Percentiles rank a stretch among this genome's conserved stretches.
phyloP scores from a whole-genome alignment of 2,888 invertebrate species.

The Drosophila kuntzei region DNA sequence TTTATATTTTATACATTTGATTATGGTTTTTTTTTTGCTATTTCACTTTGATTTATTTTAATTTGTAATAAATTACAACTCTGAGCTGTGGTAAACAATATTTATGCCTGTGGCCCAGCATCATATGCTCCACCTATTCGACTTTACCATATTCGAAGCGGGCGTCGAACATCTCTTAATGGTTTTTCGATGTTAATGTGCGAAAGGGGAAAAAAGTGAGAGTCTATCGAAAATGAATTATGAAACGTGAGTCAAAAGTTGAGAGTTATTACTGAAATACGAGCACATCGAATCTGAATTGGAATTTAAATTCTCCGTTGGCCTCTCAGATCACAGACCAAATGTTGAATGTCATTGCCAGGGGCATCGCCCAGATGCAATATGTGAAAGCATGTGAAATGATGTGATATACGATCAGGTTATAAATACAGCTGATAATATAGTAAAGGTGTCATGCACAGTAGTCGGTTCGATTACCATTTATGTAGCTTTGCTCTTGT shows the following conservation, averaged over 20 bases:
- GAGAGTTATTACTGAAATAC: constrained; percentile 64
- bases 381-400: constrained; percentile 29
- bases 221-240: constrained; percentile 75
- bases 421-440: constrained; percentile 18
- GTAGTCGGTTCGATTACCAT: constrained; percentile 32
- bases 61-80: constrained; percentile 80
- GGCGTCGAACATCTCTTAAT: constrained; percentile 52
- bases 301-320: constrained; percentile 15
- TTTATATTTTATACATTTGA: constrained; percentile 13
- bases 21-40: constrained; percentile 32
- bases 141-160: constrained; percentile 46
- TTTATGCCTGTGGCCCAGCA: constrained; percentile 57
- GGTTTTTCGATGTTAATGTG: constrained; percentile 76
- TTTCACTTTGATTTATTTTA: constrained; percentile 78
- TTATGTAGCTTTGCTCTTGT: constrained; percentile 25
- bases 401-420: constrained; percentile 39
- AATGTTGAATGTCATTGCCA: constrained; percentile 54
- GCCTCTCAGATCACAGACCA: constrained; percentile 9
- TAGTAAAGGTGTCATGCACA: constrained; percentile 40
- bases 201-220: constrained; percentile 68
- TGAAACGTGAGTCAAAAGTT: constrained; percentile 68
- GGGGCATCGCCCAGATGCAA: constrained; percentile 12
- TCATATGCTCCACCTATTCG: constrained; percentile 46
- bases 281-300: constrained; percentile 35
- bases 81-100: constrained; percentile 71